Evolutionary conservation across 2,113 vertebrate species (phyloP), one percentile per base, ranked within the genome.

Genomic region (Chunga burmeisteri): DNA sequence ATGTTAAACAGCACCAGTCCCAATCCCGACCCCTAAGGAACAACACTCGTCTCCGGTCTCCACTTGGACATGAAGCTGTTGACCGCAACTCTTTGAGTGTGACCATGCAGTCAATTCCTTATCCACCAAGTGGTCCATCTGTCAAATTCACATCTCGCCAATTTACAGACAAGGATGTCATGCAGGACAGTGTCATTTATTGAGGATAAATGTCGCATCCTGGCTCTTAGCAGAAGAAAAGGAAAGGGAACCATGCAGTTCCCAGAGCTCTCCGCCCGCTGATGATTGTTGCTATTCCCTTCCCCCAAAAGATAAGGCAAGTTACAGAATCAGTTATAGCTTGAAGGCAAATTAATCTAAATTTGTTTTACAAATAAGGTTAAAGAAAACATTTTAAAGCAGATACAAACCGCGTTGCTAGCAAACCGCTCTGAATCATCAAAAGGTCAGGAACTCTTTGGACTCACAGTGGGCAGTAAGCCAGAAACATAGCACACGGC

Each of bases 351-450:
- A 88, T 74, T 47, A 85, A 73, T 73, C 50, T 66, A 42, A 61
- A 88, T 91, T 93, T 88, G 75, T 55, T 94, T 78, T 84, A 94
- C 88, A 95, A 87, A 93, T 84, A 92, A 86, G 68, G 85, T 83
- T 86, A 92, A 95, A 93, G 81, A 89, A 94, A 94, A 71, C 82
- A 81, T 78, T 96, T 68, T 42, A 81, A 88, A 90, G 87, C 44
- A 86, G 72, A 90, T 73, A 83, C 52, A 93, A 93, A 94, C n/a
- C 52, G 50, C 12, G 1, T 46, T 86, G 73, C 88, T 88, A 88
- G 78, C 78, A 90, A 96, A 80, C 38, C 3, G 1, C 78, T 78
- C 68, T 88, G 83, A 90, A 92, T 93, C 85, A 94, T 63, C 55
- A 21, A 63, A 90, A 94, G 32, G 34, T 95, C 95, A 95, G 84